Evolutionary conservation across 2,797 vertebrate genomes (phyloP).

Genomic region (Sylvia borin): DNA sequence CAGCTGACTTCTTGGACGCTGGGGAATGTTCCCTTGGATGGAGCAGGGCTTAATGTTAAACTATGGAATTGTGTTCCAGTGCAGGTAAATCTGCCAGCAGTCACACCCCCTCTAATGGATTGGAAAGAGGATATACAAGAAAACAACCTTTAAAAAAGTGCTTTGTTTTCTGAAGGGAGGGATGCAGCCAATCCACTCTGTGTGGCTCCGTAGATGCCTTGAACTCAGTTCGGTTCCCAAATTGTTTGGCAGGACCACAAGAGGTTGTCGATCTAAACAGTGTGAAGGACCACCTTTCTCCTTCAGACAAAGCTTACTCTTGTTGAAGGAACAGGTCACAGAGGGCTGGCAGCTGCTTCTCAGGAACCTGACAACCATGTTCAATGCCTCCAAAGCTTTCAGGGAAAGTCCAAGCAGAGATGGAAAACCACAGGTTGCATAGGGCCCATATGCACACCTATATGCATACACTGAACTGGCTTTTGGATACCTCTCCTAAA

Average conservation of each 20-base stretch:
- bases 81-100: not conserved
- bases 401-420: not conserved
- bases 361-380: not conserved
- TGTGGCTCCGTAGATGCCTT: fast-evolving
- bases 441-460: not conserved
- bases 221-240: not conserved
- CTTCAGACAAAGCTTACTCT: not conserved
- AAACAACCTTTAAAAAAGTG: not conserved
- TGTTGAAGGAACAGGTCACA: not conserved
- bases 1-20: not conserved
- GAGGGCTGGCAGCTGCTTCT: not conserved
- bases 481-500: not conserved
- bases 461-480: not conserved
- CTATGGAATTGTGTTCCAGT: not conserved
- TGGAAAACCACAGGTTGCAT: not conserved
- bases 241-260: not conserved
- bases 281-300: not conserved
- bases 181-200: not conserved
- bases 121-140: not conserved
- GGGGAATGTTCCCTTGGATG: not conserved
- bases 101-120: not conserved
- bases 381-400: not conserved
- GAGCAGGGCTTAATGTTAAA: not conserved
- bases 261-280: not conserved
- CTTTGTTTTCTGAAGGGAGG: not conserved